Evolutionary conservation across 2,797 vertebrate genomes (phyloP), one percentile per base, ranked within the genome.

Genomic region (Apogon talboti): DNA sequence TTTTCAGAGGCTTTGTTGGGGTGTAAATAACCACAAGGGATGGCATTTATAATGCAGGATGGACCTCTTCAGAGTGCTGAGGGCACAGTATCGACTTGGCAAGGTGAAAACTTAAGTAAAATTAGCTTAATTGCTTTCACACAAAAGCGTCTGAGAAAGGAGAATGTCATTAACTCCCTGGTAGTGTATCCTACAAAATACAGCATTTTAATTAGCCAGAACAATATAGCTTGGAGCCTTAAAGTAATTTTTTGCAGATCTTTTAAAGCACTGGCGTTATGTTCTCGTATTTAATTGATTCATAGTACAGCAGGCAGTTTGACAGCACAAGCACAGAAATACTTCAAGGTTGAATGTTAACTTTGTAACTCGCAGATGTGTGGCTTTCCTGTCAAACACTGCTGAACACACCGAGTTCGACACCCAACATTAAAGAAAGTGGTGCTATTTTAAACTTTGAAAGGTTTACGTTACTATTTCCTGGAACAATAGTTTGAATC

Each of bases 91-190:
- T 79, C 82, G 84, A 87, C 63, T 88, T 59, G 74, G 62, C 42
- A 79, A 85, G 89, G 68, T 83, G 76, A 78, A 89, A 90, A 89
- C 78, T 79, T 68, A 85, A 83, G 87, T 87, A 87, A 79, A 90
- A 89, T 84, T 84, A 76, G 57, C 78, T 82, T 82, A 89, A 90
- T 80, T 88, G 85, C 82, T 72, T 87, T 86, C 66, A 76, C 66
- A 53, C 59, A 66, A 65, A 35, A 70, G 37, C n/a, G 15, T 76
- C 52, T 53, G 66, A 71, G 65, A 82, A 70, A 66, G 40, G 65
- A 72, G 59, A 74, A 76, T 77, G 78, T 53, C 74, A 82, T 90
- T 71, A 84, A 71, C 33, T 62, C 41, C 48, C 37, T 42, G 54
- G 66, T 44, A 57, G 45, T 58, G 67, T 70, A 56, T 58, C 37